A percentile compares a stretch with the other conserved stretches of the same genome.
These are phyloP conservation scores for Aphelenchoides besseyi DNA, from an alignment of 1,140 invertebrate genomes.

Conservation along the genomic window DNA sequence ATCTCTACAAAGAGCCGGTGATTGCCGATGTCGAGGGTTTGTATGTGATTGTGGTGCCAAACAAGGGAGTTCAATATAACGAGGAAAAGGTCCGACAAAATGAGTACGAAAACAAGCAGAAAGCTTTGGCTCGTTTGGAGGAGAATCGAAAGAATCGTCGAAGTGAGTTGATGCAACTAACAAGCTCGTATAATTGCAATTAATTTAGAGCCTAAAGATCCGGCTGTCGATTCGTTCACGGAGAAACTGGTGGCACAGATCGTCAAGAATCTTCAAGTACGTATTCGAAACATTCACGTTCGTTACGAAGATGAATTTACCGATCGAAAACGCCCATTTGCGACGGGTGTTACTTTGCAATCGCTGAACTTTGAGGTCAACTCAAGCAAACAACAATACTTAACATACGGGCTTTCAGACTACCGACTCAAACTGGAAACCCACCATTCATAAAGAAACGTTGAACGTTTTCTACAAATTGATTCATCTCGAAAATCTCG, in stretches of 20 bases:
- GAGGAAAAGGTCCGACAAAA: slow-evolving; percentile 80
- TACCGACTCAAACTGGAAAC: slow-evolving; percentile 78
- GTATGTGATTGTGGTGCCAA: slow-evolving; percentile 82
- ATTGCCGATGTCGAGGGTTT: slow-evolving; percentile 82
- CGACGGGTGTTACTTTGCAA: slow-evolving; percentile 70
- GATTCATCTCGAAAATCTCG: slow-evolving; percentile 76
- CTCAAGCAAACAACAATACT: background rate
- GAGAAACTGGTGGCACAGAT: slow-evolving; percentile 92
- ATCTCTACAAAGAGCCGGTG: slow-evolving; percentile 86
- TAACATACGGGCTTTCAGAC: slow-evolving; percentile 64
- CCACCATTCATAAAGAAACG: slow-evolving; percentile 73
- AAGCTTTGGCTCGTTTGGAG: slow-evolving; percentile 70
- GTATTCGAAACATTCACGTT: slow-evolving; percentile 86
- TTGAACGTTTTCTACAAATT: slow-evolving; percentile 64
- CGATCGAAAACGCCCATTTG: slow-evolving; percentile 77
- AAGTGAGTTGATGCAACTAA: slow-evolving; percentile 67
- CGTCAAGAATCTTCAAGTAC: slow-evolving; percentile 94
- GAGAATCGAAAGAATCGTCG: slow-evolving; percentile 77
- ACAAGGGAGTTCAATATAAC: slow-evolving; percentile 79
- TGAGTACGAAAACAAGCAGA: slow-evolving; percentile 76
- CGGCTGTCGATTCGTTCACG: slow-evolving; percentile 79
- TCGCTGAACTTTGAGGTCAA: slow-evolving; percentile 60
- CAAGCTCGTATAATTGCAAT: slow-evolving; percentile 64
- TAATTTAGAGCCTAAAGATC: slow-evolving; percentile 54
- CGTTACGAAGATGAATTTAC: slow-evolving; percentile 86